A percentile compares a stretch with the other conserved stretches of the same genome.
Conservation (phyloP, 2,797 vertebrate genomes). For the Hemibagrus guttatus region DNA sequence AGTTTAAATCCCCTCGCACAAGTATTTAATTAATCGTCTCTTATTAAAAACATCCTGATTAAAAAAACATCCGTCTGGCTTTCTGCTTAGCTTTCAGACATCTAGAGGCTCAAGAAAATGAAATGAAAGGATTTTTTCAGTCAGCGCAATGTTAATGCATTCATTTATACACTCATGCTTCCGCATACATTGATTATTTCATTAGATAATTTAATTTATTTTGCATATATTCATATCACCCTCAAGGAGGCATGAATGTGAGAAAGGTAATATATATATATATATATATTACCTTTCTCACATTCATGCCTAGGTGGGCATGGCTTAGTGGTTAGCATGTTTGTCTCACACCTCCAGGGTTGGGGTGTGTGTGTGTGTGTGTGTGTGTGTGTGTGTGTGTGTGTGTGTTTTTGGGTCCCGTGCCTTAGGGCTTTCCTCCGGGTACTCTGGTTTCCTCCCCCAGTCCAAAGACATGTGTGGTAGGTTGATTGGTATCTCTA, state of each 20-base stretch:
- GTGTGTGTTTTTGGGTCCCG: too few relatives aligned
- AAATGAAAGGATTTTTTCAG: background rate
- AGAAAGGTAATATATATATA: background rate
- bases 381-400: too few relatives aligned
- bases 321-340: too few relatives aligned
- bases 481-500: too few relatives aligned
- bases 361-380: too few relatives aligned
- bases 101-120: background rate
- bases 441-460: too few relatives aligned
- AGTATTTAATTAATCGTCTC: background rate
- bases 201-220: background rate
- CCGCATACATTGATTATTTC: background rate
- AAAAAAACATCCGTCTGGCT: background rate
- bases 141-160: background rate
- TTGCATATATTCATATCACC: background rate
- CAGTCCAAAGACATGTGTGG: too few relatives aligned
- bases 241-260: background rate
- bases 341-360: too few relatives aligned
- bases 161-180: background rate
- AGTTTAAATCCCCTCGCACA: background rate
- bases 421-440: too few relatives aligned
- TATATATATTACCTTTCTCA: too few relatives aligned
- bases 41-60: slow-evolving; percentile 13
- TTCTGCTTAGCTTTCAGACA: slow-evolving; percentile 21
- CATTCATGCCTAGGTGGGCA: too few relatives aligned